Evolutionary conservation across 2,888 invertebrate genomes (phyloP), one percentile per base, ranked within the genome.

Genomic region (Dasypolia templi): DNA sequence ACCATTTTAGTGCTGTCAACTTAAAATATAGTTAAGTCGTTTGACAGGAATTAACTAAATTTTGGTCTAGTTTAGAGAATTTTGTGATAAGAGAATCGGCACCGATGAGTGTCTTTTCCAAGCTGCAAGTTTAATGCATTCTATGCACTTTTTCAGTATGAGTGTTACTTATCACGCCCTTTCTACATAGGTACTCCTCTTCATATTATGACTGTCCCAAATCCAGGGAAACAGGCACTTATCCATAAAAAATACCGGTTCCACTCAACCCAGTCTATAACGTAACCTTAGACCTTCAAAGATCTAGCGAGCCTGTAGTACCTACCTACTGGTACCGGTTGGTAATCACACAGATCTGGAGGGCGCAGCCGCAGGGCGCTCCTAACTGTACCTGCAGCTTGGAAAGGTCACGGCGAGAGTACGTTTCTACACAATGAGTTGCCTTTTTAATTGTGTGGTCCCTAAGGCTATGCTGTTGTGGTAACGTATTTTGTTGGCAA

Each of bases 281-380:
- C 1, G 32, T 32, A 49, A 64, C 22, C 32, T 72, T 66, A 49
- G 71, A 49, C 46, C 61, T 49, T 71, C 56, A 64, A 53, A 78
- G 67, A 61, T n/a, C 17, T 74, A 78, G 68, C 42, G 63, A 51
- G 55, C 6, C 51, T 55, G 51, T 35, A 14, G 42, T 35, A 59
- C 35, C n/a, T 26, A 26, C 5, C 2, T 51, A 11, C 39, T 59
- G 42, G 80, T 79, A 83, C 83, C 81, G 84, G 81, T 82, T 69
- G 68, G 59, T 62, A 75, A 75, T 82, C 84, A 59, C 80, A 56
- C 55, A 63, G 81, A 82, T 75, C 84, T 80, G 19, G 68, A 80
- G 81, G 71, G 81, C 81, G 44, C 19, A 75, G 80, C 81, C 81
- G 62, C 69, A 69, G 80, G 80, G 83, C 71, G 59, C 66, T 72